Conservation (phyloP, 2,888 invertebrate genomes). For the Nymphalis urticae region DNA sequence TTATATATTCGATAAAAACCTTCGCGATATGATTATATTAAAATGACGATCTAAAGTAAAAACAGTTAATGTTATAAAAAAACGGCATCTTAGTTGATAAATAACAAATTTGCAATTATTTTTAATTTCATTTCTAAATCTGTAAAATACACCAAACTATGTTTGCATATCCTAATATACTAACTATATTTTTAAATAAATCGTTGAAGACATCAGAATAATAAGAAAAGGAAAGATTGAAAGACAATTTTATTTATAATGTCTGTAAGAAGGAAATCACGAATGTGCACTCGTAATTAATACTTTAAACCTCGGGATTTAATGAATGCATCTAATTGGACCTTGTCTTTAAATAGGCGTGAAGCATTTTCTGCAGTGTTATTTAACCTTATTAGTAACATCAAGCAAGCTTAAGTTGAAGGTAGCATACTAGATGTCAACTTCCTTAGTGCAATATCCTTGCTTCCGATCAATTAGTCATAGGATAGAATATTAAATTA, state of each 20-base stretch:
- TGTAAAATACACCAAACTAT: too few species aligned
- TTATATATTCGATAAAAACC: too few species aligned
- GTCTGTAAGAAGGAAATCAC: not conserved
- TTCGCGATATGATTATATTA: too few species aligned
- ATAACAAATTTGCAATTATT: too few species aligned
- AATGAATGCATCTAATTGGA: not conserved
- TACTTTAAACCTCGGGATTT: not conserved
- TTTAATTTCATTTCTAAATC: too few species aligned
- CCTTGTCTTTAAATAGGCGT: conserved; percentile 4
- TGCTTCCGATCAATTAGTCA: conserved; percentile 7
- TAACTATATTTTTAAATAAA: too few species aligned
- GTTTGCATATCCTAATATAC: too few species aligned
- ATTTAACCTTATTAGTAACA: conserved; percentile 7
- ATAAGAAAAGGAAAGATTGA: too few species aligned
- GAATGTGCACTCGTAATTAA: not conserved
- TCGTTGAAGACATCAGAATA: too few species aligned
- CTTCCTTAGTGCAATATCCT: not conserved
- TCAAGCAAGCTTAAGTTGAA: not conserved
- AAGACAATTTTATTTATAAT: not conserved
- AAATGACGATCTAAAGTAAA: too few species aligned
- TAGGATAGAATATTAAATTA: not conserved
- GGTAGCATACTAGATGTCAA: not conserved
- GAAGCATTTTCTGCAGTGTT: conserved; percentile 1
- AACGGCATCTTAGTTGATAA: too few species aligned
- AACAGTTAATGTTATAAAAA: too few species aligned